phyloP scores from a whole-genome alignment of 2,797 vertebrate genomes.

The Eupleurogrammus muticus region DNA sequence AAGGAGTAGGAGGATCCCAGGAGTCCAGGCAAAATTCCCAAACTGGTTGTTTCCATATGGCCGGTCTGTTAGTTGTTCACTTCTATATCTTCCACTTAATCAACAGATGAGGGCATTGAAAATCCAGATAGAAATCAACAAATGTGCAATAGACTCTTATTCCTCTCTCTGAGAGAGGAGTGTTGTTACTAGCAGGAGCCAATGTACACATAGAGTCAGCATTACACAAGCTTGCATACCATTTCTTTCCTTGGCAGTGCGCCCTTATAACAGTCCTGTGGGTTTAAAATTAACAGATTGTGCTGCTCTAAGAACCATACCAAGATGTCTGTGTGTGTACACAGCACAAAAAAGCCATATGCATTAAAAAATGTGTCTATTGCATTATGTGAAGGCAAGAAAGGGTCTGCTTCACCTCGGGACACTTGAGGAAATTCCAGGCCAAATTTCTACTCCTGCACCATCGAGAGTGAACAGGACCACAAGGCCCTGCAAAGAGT shows the following conservation, averaged over 20 bases:
- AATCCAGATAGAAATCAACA: neutral
- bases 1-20: too few species aligned
- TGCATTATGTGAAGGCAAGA: neutral
- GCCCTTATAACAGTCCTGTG: conserved; percentile 15
- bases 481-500: too few species aligned
- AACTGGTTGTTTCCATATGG: too few species aligned
- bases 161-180: neutral
- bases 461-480: too few species aligned
- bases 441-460: too few species aligned
- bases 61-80: too few species aligned
- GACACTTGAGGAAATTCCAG: too few species aligned
- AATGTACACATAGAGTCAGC: neutral
- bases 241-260: conserved; percentile 1
- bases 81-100: too few species aligned
- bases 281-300: conserved; percentile 35
- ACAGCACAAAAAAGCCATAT: neutral
- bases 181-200: conserved; percentile 14
- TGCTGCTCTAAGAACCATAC: neutral
- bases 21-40: too few species aligned
- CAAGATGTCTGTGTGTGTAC: conserved; percentile 5
- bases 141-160: neutral
- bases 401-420: too few species aligned
- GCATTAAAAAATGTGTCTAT: neutral
- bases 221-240: neutral
- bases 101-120: too few species aligned